A percentile compares a stretch with the other conserved stretches of the same genome.
Conservation (phyloP, 2,113 vertebrate species). For the Tupaia tana region DNA sequence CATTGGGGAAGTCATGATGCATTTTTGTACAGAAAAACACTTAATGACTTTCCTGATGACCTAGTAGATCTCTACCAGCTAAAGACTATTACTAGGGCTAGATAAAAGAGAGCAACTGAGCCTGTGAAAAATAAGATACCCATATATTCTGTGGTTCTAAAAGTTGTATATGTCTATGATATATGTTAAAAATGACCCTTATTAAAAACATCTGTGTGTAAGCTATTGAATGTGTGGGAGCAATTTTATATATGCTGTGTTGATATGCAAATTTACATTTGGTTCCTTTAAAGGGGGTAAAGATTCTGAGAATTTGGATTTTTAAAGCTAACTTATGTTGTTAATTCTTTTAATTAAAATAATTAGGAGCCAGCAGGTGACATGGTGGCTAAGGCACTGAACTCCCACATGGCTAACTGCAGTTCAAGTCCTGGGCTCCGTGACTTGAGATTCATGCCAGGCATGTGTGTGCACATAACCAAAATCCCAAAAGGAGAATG, state of each 20-base stretch:
- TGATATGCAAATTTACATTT: not conserved
- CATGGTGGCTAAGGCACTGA: too few species aligned
- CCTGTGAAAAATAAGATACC: not conserved
- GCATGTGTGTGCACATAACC: too few species aligned
- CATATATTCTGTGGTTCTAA: not conserved
- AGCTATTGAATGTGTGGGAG: not conserved
- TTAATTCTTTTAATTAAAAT: not conserved
- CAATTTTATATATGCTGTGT: not conserved
- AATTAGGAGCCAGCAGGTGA: too few species aligned
- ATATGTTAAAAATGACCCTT: not conserved
- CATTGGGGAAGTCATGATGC: too few species aligned
- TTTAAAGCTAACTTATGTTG: not conserved
- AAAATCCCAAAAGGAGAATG: too few species aligned
- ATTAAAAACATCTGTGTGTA: constrained; percentile 1
- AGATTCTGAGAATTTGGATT: not conserved
- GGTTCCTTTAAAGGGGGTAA: not conserved
- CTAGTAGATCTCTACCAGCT: not conserved
- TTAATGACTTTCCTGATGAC: too few species aligned
- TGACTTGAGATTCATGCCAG: too few species aligned
- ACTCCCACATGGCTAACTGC: too few species aligned
- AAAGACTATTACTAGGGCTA: not conserved
- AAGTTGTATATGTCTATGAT: not conserved
- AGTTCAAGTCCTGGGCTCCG: too few species aligned
- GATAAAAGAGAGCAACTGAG: not conserved
- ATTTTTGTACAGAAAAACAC: too few species aligned